A percentile compares a stretch with the other conserved stretches of the same genome.
Conservation (phyloP, 1,140 invertebrate species). For the Subanguina moxae region DNA sequence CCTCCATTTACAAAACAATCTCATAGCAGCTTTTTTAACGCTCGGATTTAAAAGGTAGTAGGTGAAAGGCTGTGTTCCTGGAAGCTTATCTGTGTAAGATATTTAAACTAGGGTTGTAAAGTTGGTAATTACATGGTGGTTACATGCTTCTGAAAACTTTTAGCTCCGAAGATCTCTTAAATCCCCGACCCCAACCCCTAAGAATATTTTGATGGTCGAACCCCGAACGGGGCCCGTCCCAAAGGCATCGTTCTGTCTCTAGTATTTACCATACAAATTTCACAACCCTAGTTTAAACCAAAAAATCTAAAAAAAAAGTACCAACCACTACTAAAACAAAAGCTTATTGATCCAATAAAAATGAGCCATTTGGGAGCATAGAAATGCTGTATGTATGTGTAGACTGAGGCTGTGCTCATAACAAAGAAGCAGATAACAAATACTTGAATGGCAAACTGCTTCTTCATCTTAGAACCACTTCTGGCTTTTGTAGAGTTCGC, state of each 20-base stretch:
- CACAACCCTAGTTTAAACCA: no score
- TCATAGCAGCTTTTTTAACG: background rate
- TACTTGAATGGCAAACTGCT: background rate
- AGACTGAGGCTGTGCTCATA: background rate
- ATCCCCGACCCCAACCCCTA: no score
- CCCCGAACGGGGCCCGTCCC: no score
- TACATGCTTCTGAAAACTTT: no score
- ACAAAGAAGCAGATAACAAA: background rate
- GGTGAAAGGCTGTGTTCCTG: background rate
- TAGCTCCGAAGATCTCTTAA: no score
- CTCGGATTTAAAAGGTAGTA: background rate
- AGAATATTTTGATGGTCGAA: no score
- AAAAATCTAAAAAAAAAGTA: no score
- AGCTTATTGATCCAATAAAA: background rate
- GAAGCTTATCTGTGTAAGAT: no score
- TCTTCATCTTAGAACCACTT: background rate
- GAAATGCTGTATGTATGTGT: background rate
- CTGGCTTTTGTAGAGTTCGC: background rate
- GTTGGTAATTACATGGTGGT: no score
- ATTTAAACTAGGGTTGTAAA: no score
- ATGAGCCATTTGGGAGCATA: background rate
- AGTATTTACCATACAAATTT: no score
- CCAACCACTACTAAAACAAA: background rate
- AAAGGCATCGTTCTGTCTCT: no score
- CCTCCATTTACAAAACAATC: background rate